Evolutionary conservation across 2,797 vertebrate genomes (phyloP).

Genomic region (Anguilla marmorata): DNA sequence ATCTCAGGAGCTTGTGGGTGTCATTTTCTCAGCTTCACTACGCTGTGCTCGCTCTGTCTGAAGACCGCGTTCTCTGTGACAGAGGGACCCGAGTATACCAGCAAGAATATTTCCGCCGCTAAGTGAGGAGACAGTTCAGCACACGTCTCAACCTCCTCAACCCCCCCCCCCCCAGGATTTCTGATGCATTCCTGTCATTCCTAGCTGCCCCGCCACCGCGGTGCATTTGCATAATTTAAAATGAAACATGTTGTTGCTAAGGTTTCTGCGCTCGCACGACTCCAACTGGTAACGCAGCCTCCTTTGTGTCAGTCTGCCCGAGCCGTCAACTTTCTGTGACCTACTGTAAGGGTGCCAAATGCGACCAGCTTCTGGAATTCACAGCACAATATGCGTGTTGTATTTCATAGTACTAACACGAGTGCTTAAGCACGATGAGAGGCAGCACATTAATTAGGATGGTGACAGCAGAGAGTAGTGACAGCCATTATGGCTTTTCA

Average conservation of each 20-base stretch:
- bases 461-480: not conserved
- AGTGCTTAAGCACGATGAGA: not conserved
- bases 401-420: not conserved
- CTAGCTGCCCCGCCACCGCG: not conserved
- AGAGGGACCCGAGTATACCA: not conserved
- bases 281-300: not conserved
- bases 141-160: not conserved
- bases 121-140: not conserved
- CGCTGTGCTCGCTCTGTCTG: not conserved
- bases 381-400: not conserved
- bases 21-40: not conserved
- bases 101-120: not conserved
- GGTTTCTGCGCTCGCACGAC: not conserved
- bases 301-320: not conserved
- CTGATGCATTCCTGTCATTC: constrained; percentile 3
- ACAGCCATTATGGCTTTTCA: not conserved
- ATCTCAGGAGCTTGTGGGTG: not conserved
- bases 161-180: not conserved
- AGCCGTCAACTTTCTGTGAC: not conserved
- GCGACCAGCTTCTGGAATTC: not conserved
- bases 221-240: not conserved
- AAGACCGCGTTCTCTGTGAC: not conserved
- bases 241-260: not conserved
- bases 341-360: not conserved
- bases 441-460: not conserved